Base-by-base conservation (phyloP, 37 sponge, comb jelly and placozoan genomes). In the Dysidea cf. avara region DNA sequence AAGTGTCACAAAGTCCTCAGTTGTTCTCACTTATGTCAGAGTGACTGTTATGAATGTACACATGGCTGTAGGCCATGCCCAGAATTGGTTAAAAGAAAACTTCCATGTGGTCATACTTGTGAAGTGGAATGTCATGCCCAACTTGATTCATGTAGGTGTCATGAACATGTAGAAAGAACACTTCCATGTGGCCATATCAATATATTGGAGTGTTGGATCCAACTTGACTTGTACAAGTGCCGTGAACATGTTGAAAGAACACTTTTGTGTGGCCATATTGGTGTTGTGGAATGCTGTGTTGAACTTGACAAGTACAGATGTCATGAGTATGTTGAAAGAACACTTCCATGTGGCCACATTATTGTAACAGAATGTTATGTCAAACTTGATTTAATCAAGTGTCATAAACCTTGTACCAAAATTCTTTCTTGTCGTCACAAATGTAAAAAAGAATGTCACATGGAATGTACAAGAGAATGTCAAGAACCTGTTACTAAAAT, bases 101-200 rank as follows among this genome's bases (percentile, higher is more conserved):
- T 83, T 7, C 79, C 62, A 17, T 94, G 95, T 76, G 65, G 72
- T 7, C 92, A 96, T n/a, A 46, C n/a, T 24, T 38, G 66, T 25
- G 50, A 21, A 16, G 25, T 82, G 37, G 11, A 14, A 2, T 96
- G 96, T 61, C 26, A 65, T 37, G 39, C 26, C 3, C 35, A 75
- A 46, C 79, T 75, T 22, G 32, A 29, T 22, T 48, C 31, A 9
- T 30, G 38, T 4, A 7, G 7, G 40, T 96, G 96, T 71, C 1
- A 48, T 12, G 32, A 56, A 21, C 56, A 76, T 16, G 90, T 91
- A 73, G 39, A 61, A 0, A 76, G 64, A 46, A 31, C 53, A 30
- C 74, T 85, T 31, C 74, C 34, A 1, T 95, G 96, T 87, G 88
- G 91, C n/a, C n/a, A n/a, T n/a, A n/a, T n/a, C n/a, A n/a, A n/a